These are phyloP conservation scores for Teleogryllus oceanicus DNA, from an alignment of 2,888 invertebrate species.

Conservation along the genomic window DNA sequence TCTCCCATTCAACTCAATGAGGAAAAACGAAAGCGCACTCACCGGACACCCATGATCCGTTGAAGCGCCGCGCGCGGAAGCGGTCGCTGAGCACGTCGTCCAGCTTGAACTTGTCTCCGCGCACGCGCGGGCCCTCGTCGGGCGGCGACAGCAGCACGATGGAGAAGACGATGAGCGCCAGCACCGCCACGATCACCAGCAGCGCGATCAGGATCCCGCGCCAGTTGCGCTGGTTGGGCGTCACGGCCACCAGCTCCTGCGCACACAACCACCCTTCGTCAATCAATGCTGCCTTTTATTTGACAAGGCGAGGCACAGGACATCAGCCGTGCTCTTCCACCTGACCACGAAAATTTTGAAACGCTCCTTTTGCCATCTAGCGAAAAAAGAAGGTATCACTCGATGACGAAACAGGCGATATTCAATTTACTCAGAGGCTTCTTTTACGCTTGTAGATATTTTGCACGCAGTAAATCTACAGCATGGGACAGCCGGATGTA, in stretches of 20 bases:
- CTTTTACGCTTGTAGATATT: too few species aligned
- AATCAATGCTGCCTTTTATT: too few species aligned
- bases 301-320: too few species aligned
- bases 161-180: constrained; percentile 85
- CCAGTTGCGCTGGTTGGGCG: constrained; percentile 89
- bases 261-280: constrained; percentile 34
- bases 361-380: too few species aligned
- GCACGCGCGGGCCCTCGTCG: constrained; percentile 65
- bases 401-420: too few species aligned
- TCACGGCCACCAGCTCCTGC: constrained; percentile 84
- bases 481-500: too few species aligned
- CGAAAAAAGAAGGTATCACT: too few species aligned
- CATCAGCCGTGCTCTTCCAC: too few species aligned
- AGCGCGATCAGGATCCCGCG: constrained; percentile 89
- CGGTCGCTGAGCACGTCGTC: constrained; percentile 55
- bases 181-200: constrained; percentile 83
- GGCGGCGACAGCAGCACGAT: constrained; percentile 84
- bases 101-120: constrained; percentile 65
- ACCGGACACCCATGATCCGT: constrained; percentile 75
- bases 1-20: too few species aligned
- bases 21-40: constrained; percentile 38
- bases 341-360: too few species aligned
- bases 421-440: too few species aligned
- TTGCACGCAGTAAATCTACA: too few species aligned
- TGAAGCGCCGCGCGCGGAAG: constrained; percentile 57